Base-by-base conservation (phyloP, 1,140 invertebrate genomes). In the Bombus cullumanus region DNA sequence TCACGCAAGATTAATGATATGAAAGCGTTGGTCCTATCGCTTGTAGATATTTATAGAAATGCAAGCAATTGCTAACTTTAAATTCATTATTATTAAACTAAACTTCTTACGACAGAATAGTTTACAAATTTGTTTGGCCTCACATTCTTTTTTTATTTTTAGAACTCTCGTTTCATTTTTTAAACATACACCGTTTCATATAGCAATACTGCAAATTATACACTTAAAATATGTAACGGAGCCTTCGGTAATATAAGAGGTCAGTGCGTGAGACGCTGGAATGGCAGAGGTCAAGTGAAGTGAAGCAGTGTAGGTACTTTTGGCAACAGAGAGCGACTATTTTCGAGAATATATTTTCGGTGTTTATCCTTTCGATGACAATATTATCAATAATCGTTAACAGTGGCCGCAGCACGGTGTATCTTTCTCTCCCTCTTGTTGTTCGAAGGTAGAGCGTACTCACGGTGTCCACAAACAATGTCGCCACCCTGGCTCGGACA, bases 391-490 rank as follows among this genome's bases (percentile, higher is more conserved):
- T 34, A 75, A 75, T 75, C 43, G 73, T 25, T 22, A 34, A 8
- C 72, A 53, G 43, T n/a, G 3, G 73, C 39, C 12, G 15, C 39
- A 10, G 31, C 31, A 25, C 43, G 8, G n/a, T 37, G 73, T 53
- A 53, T 9, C 73, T 39, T 83, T 53, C 64, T 77, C 43, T 22
- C 0, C 15, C 41, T 22, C 5, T 37, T 43, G 37, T 77, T 75
- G 72, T 75, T 76, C 18, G 34, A 83, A 62, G n/a, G 39, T 28
- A 85, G 53, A 75, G 28, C 28, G 37, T 57, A 53, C 53, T 79
- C 71, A 31, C 41, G 62, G 31, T 78, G 69, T 39, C 28, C n/a
- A 83, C 8, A 66, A 66, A 76, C 62, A 77, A 68, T 68, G 81
- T 53, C 47, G 47, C 73, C 62, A 53, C 28, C 37, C 53, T 39